Percentiles rank a stretch among this genome's conserved stretches.
Conservation (phyloP, 1,140 invertebrate genomes). For the Drosophila kikkawai region DNA sequence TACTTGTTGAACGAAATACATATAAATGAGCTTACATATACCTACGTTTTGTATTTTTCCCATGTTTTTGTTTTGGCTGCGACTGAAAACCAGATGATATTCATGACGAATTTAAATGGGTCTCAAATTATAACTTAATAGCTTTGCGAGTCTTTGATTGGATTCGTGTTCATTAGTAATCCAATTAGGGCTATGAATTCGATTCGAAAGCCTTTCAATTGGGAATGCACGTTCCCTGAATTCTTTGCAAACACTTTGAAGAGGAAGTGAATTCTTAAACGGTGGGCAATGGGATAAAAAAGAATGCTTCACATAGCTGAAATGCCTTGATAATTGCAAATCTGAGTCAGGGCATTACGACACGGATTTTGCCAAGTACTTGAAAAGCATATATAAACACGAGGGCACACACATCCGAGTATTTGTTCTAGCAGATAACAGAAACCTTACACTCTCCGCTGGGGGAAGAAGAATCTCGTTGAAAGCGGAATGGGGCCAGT, state of each 20-base stretch:
- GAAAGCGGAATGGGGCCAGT: constrained; percentile 36
- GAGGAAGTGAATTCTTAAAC: constrained; percentile 18
- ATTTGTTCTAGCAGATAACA: constrained; percentile 40
- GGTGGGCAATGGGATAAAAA: constrained; percentile 14
- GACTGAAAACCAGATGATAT: constrained; percentile 42
- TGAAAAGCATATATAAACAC: constrained; percentile 30
- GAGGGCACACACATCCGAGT: constrained; percentile 25
- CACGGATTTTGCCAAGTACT: constrained; percentile 23
- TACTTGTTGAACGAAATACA: constrained; percentile 23
- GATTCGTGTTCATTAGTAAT: constrained; percentile 2
- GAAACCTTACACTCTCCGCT: constrained; percentile 18
- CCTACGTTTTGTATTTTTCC: constrained; percentile 1
- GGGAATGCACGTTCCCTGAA: background rate
- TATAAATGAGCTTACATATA: constrained; percentile 19
- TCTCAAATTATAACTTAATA: constrained; percentile 33
- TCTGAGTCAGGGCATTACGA: constrained; percentile 41
- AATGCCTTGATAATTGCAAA: constrained; percentile 29
- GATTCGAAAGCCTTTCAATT: constrained; percentile 9
- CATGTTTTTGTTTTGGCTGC: constrained; percentile 8
- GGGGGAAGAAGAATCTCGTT: constrained; percentile 36
- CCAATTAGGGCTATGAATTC: constrained; percentile 25
- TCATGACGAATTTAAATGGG: constrained; percentile 41
- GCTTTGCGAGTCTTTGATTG: constrained; percentile 24
- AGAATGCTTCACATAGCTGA: constrained; percentile 18
- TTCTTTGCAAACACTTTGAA: constrained; percentile 2